Conservation (phyloP, 2,113 vertebrate species). For the Sarotherodon lohbergeri region DNA sequence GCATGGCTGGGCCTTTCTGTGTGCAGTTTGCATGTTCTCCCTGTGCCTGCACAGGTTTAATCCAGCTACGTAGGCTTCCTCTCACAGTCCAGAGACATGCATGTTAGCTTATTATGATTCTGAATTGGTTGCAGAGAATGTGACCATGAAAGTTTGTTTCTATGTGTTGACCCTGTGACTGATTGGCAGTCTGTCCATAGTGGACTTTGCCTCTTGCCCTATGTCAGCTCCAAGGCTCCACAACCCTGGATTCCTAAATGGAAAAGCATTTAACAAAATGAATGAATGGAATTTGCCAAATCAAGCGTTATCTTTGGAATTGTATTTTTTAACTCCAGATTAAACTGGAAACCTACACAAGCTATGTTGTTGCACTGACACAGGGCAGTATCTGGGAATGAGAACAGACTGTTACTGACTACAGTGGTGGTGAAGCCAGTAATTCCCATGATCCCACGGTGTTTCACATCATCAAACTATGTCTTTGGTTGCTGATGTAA, state of each 20-base stretch:
- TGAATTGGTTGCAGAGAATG: neutral
- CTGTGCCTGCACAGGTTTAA: neutral
- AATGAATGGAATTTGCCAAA: neutral
- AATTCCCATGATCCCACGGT: neutral
- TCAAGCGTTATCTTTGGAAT: accelerated
- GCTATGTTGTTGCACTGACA: neutral
- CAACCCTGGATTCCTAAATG: neutral
- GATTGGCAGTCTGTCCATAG: neutral
- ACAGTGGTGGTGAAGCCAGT: neutral
- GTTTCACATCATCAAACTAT: neutral
- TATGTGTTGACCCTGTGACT: neutral
- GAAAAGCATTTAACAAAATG: neutral
- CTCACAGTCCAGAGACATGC: neutral
- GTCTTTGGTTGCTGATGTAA: neutral
- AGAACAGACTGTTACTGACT: neutral
- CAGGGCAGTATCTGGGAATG: neutral
- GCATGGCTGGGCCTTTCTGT: neutral
- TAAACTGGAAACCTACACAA: neutral
- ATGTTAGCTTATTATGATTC: neutral
- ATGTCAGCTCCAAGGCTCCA: neutral
- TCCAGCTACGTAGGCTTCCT: neutral
- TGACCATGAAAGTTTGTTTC: neutral
- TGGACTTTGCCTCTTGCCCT: neutral
- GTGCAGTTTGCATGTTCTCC: neutral
- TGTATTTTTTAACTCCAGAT: neutral